Evolutionary conservation across 2,113 vertebrate genomes (phyloP).

Genomic region (Dipodomys ordii): DNA sequence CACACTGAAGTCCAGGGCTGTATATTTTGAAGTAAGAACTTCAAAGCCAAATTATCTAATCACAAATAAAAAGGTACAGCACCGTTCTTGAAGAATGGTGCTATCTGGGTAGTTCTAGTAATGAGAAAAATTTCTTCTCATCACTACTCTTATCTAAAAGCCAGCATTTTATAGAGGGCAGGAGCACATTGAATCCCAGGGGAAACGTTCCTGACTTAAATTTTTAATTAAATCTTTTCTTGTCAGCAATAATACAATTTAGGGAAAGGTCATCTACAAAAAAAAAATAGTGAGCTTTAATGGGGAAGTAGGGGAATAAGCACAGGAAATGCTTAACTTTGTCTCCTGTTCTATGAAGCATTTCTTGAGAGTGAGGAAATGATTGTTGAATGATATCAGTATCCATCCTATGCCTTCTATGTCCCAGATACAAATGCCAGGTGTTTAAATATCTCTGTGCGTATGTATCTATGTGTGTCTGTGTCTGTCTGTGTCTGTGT

Average conservation of each 20-base stretch:
- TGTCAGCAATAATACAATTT: slow-evolving; percentile 68
- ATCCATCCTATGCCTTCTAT: not conserved
- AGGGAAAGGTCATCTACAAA: slow-evolving; percentile 60
- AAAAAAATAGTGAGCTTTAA: slow-evolving; percentile 43
- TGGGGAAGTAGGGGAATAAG: slow-evolving; percentile 33
- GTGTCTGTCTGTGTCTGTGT: too few relatives aligned
- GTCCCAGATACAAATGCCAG: not conserved
- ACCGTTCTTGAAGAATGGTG: slow-evolving; percentile 48
- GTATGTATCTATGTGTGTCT: too few relatives aligned
- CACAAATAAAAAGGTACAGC: slow-evolving; percentile 48
- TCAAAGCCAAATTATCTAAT: slow-evolving; percentile 68
- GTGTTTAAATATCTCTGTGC: too few relatives aligned
- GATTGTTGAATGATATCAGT: slow-evolving; percentile 24
- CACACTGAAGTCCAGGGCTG: not conserved
- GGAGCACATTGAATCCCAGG: slow-evolving; percentile 57
- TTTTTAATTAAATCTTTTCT: slow-evolving; percentile 80
- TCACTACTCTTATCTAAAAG: slow-evolving; percentile 62
- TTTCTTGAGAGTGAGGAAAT: not conserved
- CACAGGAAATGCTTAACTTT: slow-evolving; percentile 21
- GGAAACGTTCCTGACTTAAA: slow-evolving; percentile 69
- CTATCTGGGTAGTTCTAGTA: slow-evolving; percentile 32
- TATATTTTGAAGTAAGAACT: slow-evolving; percentile 63
- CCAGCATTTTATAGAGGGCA: slow-evolving; percentile 54
- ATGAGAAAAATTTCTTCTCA: slow-evolving; percentile 68
- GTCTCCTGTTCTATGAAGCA: not conserved